These are phyloP conservation scores for Drosophila nigritarsus DNA, from an alignment of 2,888 invertebrate genomes.

Conservation along the genomic window DNA sequence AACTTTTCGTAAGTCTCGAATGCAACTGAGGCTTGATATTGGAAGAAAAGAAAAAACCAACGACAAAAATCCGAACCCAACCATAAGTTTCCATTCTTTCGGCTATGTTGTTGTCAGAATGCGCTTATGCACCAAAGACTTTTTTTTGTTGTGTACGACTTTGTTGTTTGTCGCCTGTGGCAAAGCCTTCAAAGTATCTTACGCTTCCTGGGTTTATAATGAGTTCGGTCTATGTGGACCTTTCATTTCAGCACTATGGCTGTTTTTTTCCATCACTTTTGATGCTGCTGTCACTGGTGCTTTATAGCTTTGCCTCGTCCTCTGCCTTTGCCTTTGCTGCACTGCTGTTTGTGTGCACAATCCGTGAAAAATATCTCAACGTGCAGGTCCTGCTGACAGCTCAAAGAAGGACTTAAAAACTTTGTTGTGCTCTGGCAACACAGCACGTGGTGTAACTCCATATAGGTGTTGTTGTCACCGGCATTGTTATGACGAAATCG, in stretches of 20 bases:
- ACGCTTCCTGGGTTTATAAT: conserved; percentile 72
- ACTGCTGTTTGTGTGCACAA: conserved; percentile 46
- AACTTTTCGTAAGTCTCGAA: conserved; percentile 38
- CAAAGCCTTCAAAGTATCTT: conserved; percentile 73
- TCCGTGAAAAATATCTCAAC: conserved; percentile 66
- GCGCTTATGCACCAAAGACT: conserved; percentile 70
- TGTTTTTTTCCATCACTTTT: conserved; percentile 56
- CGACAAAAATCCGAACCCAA: conserved; percentile 19
- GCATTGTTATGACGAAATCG: conserved; percentile 33
- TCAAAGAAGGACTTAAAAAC: conserved; percentile 68
- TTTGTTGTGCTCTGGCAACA: conserved; percentile 33
- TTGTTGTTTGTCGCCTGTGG: conserved; percentile 67
- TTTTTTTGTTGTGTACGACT: conserved; percentile 35
- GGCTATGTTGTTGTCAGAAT: conserved; percentile 60
- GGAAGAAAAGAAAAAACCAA: conserved; percentile 12
- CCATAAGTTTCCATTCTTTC: conserved; percentile 69
- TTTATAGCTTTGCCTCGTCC: conserved; percentile 19
- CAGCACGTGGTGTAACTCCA: conserved; percentile 52
- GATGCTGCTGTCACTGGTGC: conserved; percentile 61
- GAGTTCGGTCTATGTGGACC: conserved; percentile 66
- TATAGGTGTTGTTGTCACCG: conserved; percentile 19
- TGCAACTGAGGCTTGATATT: conserved; percentile 41
- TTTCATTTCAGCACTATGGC: conserved; percentile 49
- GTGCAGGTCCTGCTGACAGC: conserved; percentile 60
- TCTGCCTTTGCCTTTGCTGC: background rate